Evolutionary conservation across 2,113 vertebrate genomes (phyloP).

Genomic region (Macaca nemestrina): DNA sequence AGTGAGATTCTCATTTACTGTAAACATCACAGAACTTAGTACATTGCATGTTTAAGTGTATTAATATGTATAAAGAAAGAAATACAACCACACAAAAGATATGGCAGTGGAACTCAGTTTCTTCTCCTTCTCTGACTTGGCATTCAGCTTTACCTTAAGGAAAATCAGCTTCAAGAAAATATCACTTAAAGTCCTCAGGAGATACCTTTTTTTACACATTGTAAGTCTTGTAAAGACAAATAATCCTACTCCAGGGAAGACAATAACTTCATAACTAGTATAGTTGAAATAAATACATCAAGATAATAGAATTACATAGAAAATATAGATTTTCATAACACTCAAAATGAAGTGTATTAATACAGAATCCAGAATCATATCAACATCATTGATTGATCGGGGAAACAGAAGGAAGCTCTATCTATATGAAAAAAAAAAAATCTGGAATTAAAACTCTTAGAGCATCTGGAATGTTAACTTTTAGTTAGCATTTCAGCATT

Average conservation of each 20-base stretch:
- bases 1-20: not conserved
- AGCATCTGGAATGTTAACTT: conserved; percentile 75
- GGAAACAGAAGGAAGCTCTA: conserved; percentile 32
- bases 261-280: not conserved
- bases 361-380: not conserved
- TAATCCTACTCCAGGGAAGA: not conserved
- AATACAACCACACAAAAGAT: not conserved
- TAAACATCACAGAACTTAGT: not conserved
- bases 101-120: not conserved
- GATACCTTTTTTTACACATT: conserved; percentile 38
- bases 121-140: not conserved
- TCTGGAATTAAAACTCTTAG: not conserved
- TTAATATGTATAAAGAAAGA: not conserved
- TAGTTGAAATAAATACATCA: conserved; percentile 38
- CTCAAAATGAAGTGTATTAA: not conserved
- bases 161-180: conserved; percentile 37
- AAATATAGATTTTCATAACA: not conserved
- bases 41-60: not conserved
- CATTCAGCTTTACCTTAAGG: conserved; percentile 36
- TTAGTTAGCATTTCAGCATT: conserved; percentile 68
- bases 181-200: not conserved
- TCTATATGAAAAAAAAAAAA: not conserved
- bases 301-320: conserved; percentile 2
- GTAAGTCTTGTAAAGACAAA: conserved; percentile 55
- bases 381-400: not conserved